These are phyloP conservation scores for Diarsia rubi DNA, from an alignment of 2,888 invertebrate species.

Conservation along the genomic window DNA sequence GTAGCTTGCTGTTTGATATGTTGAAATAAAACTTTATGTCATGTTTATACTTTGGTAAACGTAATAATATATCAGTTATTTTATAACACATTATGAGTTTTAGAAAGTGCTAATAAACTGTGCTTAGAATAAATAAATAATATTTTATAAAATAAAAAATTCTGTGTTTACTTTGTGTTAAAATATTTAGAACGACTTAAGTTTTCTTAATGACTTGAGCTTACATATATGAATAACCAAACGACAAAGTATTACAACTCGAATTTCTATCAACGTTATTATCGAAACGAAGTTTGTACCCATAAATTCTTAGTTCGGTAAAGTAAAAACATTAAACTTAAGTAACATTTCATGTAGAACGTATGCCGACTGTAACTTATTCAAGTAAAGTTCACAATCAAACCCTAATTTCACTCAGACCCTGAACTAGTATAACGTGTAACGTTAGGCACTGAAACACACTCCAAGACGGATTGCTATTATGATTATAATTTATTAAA, in stretches of 20 bases:
- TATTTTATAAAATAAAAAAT: too few species aligned
- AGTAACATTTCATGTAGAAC: conserved; percentile 2
- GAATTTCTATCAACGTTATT: neutral
- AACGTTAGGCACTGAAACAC: conserved; percentile 43
- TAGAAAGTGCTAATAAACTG: too few species aligned
- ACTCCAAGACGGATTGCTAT: neutral
- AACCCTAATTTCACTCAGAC: conserved; percentile 69
- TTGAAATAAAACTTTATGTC: conserved; percentile 8
- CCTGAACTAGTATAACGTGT: conserved; percentile 66
- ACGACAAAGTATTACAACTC: neutral
- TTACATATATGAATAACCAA: neutral
- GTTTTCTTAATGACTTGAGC: too few species aligned
- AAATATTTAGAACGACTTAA: too few species aligned
- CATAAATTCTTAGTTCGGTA: neutral
- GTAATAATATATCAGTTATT: neutral
- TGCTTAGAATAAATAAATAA: too few species aligned
- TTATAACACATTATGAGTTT: neutral
- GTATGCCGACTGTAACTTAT: neutral
- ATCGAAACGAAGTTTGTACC: neutral
- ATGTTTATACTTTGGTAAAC: conserved; percentile 1
- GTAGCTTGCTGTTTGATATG: conserved; percentile 21
- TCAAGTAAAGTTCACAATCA: conserved; percentile 49
- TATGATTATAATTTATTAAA: too few species aligned
- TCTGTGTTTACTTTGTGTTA: too few species aligned
- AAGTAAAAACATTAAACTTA: conserved; percentile 4